A percentile compares a stretch with the other conserved stretches of the same genome.
phyloP scores from a whole-genome alignment of 2,113 vertebrate species.

The Pelmatolapia mariae region DNA sequence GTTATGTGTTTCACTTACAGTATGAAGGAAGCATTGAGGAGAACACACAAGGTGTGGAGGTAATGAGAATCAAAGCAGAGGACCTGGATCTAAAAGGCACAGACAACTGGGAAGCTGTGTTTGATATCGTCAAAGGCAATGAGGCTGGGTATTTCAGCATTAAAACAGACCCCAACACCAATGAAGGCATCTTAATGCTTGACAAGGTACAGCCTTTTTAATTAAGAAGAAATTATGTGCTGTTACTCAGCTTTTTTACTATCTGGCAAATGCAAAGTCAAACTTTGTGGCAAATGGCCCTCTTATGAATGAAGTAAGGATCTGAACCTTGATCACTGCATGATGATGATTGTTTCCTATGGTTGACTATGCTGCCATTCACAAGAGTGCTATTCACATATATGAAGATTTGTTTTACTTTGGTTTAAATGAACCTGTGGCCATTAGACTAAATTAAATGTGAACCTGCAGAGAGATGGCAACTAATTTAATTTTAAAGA shows the following conservation, averaged over 20 bases:
- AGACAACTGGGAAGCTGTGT: constrained; percentile 82
- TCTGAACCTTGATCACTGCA: not conserved
- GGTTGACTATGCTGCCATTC: not conserved
- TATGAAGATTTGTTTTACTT: not conserved
- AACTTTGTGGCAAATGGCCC: not conserved
- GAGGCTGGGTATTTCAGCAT: constrained; percentile 86
- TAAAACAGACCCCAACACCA: constrained; percentile 79
- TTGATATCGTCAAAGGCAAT: constrained; percentile 84
- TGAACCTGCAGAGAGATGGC: not conserved
- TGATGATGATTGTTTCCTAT: not conserved
- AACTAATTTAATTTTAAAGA: not conserved
- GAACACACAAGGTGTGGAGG: constrained; percentile 78
- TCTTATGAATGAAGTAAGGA: not conserved
- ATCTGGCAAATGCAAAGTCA: not conserved
- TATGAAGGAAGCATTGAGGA: constrained; percentile 81
- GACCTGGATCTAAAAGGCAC: constrained; percentile 78
- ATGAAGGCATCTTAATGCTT: constrained; percentile 85
- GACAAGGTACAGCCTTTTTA: constrained; percentile 60
- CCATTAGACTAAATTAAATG: not conserved
- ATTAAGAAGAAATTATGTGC: not conserved
- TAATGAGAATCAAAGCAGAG: constrained; percentile 79
- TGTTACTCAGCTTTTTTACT: not conserved
- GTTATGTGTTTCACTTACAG: constrained; percentile 51
- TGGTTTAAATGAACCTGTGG: not conserved
- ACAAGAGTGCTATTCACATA: not conserved